phyloP scores from a whole-genome alignment of 2,797 vertebrate species.

The Diceros bicornis region DNA sequence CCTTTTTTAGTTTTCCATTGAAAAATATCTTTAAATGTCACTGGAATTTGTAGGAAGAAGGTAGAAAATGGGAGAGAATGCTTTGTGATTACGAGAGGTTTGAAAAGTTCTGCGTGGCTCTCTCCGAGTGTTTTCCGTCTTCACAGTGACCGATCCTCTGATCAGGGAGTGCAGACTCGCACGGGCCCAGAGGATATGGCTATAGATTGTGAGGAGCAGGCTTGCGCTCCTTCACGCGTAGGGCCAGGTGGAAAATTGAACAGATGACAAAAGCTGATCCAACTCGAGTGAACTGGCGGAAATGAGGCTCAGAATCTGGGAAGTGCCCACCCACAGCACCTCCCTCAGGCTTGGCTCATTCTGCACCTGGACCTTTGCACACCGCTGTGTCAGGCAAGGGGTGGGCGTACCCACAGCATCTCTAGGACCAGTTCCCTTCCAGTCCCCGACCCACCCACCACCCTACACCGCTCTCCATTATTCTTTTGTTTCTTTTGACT shows the following conservation, averaged over 20 bases:
- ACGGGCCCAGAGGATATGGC: fast-evolving
- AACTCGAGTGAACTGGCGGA: background rate
- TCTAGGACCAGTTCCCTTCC: background rate
- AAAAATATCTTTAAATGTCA: background rate
- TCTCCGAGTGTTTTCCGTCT: background rate
- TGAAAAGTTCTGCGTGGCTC: background rate
- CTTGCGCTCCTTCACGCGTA: background rate
- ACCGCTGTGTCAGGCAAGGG: fast-evolving
- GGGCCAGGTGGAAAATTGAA: background rate
- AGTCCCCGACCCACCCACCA: fast-evolving
- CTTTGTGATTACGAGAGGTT: background rate
- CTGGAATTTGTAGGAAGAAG: background rate
- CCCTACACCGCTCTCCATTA: too few species aligned
- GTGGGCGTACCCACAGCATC: background rate
- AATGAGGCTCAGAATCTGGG: background rate
- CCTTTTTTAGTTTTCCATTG: constrained; percentile 35
- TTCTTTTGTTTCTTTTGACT: background rate
- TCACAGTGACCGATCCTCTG: background rate
- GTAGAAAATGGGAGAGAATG: background rate
- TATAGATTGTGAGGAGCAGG: background rate
- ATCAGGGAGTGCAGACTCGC: too few species aligned
- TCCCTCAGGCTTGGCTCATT: background rate
- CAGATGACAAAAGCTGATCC: background rate
- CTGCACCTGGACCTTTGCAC: background rate
- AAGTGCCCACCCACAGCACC: too few species aligned